Evolutionary conservation across 2,888 invertebrate genomes (phyloP), one percentile per base, ranked within the genome.

Genomic region (Drosophila picticornis): DNA sequence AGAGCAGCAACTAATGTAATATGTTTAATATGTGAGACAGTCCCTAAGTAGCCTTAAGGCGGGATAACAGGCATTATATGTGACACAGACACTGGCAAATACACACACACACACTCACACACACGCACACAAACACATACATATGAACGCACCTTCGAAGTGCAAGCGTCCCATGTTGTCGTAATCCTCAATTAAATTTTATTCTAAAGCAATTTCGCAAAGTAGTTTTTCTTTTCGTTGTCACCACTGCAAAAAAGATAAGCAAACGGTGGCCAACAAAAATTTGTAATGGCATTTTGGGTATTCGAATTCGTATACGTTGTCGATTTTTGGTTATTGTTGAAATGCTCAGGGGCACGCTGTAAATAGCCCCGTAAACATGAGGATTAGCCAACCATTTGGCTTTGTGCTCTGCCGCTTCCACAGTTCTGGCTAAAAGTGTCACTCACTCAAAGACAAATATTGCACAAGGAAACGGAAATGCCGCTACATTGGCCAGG

Each of bases 131-230:
- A 68, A 25, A 46, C 32, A 53, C 38, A 57, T 55, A 57, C 32
- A 38, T 55, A 34, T 13, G 13, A 11, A 56, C 56, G n/a, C 27
- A 60, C 80, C 58, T 78, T 19, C 57, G 16, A 56, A 52, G 72
- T 77, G 59, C 32, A 59, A 62, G 56, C 46, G 53, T 55, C 61
- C n/a, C 65, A 63, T 80, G 75, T 79, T 65, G 72, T 61, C 80
- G 88, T 91, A 91, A 91, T 91, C 91, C 91, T 82, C 91, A 91
- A 91, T 91, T 91, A 91, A 91, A 91, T 90, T 90, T 90, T 84
- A 87, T 86, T 90, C 85, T 87, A 91, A 91, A 91, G 91, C 84
- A 85, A 91, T 91, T 91, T 80, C 75, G 62, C 78, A 88, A 87
- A 85, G 84, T 83, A 89, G 90, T 82, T 89, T 89, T 89, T 82